A percentile compares a stretch with the other conserved stretches of the same genome.
Conservation (phyloP, 2,888 invertebrate species). For the Cryptosula pallasiana region DNA sequence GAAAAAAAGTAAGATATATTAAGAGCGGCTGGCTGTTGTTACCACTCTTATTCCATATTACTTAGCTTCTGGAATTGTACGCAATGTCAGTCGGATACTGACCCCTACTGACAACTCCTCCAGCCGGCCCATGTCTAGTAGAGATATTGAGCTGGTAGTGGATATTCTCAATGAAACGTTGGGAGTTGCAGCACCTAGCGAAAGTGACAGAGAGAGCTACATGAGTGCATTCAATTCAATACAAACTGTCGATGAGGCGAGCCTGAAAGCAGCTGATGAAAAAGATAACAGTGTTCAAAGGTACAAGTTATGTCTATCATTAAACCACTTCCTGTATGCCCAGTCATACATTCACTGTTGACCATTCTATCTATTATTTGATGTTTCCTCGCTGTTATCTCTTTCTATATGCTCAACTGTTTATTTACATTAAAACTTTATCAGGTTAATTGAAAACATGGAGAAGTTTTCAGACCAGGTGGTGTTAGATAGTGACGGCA, state of each 20-base stretch:
- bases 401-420: background rate
- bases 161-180: background rate
- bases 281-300: background rate
- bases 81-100: background rate
- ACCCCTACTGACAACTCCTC: background rate
- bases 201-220: background rate
- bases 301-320: background rate
- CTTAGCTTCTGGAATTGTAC: background rate
- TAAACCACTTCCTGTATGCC: background rate
- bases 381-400: too few species aligned
- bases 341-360: background rate
- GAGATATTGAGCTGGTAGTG: background rate
- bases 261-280: background rate
- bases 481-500: too few species aligned
- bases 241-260: background rate
- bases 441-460: background rate
- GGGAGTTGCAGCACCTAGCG: background rate
- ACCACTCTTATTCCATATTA: too few species aligned
- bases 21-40: too few species aligned
- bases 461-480: background rate
- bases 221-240: slow-evolving; percentile 4
- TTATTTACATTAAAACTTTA: background rate
- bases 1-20: too few species aligned
- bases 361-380: too few species aligned
- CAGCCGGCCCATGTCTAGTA: background rate